A percentile compares a stretch with the other conserved stretches of the same genome.
phyloP scores from a whole-genome alignment of 1,140 invertebrate species.

The Heliconius hermathena region DNA sequence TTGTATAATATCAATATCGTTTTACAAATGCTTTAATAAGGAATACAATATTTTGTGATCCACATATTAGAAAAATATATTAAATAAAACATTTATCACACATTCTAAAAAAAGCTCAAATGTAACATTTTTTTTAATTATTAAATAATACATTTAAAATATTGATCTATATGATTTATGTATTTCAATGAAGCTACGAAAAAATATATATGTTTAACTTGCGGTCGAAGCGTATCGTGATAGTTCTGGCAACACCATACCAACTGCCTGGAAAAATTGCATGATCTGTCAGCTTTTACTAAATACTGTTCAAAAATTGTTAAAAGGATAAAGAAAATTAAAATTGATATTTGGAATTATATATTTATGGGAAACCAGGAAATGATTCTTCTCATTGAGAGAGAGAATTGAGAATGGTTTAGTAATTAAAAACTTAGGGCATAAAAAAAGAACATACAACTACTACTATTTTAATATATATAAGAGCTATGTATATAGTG shows the following conservation, averaged over 20 bases:
- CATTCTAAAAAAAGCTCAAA: neutral
- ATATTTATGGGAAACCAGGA: no score
- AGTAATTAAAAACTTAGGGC: no score
- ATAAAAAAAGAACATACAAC: no score
- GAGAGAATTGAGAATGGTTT: no score
- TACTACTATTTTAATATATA: no score
- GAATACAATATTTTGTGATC: neutral
- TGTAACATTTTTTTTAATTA: neutral
- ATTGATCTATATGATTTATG: no score
- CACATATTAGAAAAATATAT: neutral
- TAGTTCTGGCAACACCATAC: conserved; percentile 80
- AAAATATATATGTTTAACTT: conserved; percentile 50
- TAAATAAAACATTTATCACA: neutral
- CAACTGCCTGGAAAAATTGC: conserved; percentile 76
- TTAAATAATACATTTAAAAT: neutral
- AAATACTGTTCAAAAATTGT: conserved; percentile 50
- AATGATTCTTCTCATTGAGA: no score
- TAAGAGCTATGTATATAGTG: no score
- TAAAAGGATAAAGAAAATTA: neutral
- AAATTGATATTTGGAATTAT: neutral
- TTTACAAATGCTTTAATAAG: neutral
- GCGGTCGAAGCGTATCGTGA: conserved; percentile 77
- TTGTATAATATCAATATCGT: neutral
- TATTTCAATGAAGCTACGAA: neutral
- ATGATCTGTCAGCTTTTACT: conserved; percentile 68